Conservation (phyloP, 2,113 vertebrate genomes). For the Sapajus apella region DNA sequence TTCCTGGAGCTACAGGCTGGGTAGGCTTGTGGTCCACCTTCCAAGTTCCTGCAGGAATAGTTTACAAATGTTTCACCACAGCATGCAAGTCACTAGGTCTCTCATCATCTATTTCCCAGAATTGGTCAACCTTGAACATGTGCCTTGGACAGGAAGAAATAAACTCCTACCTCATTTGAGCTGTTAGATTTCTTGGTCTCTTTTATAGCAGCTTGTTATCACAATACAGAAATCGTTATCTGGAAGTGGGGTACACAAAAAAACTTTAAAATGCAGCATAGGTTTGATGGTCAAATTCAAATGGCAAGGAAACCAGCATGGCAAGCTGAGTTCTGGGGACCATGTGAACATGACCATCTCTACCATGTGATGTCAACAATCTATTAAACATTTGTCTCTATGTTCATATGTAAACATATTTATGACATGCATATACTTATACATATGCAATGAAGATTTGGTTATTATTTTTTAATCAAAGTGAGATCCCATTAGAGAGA, state of each 20-base stretch:
- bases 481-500: neutral
- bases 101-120: neutral
- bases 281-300: neutral
- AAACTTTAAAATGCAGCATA: neutral
- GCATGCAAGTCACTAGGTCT: neutral
- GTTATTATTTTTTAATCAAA: neutral
- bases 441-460: too few species aligned
- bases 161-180: neutral
- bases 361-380: fast-evolving
- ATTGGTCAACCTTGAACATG: neutral
- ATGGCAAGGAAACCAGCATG: neutral
- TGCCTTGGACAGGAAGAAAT: neutral
- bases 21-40: neutral
- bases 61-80: neutral
- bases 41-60: neutral
- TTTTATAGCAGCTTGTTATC: neutral
- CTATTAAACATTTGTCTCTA: neutral
- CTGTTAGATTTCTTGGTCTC: neutral
- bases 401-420: neutral
- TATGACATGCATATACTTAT: neutral
- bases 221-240: neutral
- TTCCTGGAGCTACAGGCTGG: too few species aligned
- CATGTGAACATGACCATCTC: neutral
- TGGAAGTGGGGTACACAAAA: neutral
- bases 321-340: neutral